Percentiles rank a stretch among this genome's conserved stretches.
Evolutionary conservation across 2,888 invertebrate species (phyloP).

Genomic region (Euspilapteryx auroguttella): DNA sequence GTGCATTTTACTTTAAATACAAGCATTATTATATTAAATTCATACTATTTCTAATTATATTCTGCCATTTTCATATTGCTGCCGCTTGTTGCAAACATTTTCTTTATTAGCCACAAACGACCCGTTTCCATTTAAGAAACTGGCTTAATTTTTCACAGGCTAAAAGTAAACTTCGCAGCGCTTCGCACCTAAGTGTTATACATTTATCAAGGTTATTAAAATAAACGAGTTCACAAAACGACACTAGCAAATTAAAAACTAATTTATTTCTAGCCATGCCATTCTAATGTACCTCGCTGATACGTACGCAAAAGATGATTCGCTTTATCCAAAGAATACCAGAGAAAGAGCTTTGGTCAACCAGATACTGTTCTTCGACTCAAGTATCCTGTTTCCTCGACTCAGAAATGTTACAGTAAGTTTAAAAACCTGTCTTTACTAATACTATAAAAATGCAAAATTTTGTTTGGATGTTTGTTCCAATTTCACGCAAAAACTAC

Average conservation of each 20-base stretch:
- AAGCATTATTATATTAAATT: background rate
- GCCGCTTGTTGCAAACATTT: background rate
- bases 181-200: no score
- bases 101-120: background rate
- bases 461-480: no score
- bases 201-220: no score
- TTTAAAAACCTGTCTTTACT: no score
- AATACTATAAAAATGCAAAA: no score
- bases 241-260: no score
- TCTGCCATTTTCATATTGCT: conserved; percentile 1
- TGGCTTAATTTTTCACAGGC: background rate
- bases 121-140: conserved; percentile 5
- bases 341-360: conserved; percentile 51
- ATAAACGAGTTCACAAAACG: no score
- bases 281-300: conserved; percentile 50
- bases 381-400: conserved; percentile 38
- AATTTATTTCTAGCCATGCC: conserved; percentile 33
- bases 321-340: conserved; percentile 59
- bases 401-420: conserved; percentile 40
- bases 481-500: no score
- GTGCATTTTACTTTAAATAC: conserved; percentile 10
- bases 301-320: conserved; percentile 53
- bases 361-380: conserved; percentile 56
- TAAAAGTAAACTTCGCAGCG: no score
- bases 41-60: background rate